Percentiles rank a stretch among this genome's conserved stretches.
Evolutionary conservation across 1,140 invertebrate species (phyloP).

Genomic region (Apis cerana): DNA sequence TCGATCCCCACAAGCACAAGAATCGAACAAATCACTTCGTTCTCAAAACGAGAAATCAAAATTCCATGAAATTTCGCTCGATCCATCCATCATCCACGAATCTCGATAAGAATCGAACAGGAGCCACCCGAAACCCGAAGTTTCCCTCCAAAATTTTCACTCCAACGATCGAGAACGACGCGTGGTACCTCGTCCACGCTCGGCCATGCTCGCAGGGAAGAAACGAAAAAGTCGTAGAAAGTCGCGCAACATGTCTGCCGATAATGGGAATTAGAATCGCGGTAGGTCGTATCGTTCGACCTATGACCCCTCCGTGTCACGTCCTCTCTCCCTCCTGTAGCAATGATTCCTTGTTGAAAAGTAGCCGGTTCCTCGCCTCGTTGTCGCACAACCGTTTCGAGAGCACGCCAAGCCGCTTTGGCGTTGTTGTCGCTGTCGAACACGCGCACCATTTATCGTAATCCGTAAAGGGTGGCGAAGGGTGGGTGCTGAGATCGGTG

Average conservation of each 20-base stretch:
- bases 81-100: too few relatives aligned
- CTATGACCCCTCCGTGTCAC: conserved; percentile 32
- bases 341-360: neutral
- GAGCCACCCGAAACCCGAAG: too few relatives aligned
- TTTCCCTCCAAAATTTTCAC: too few relatives aligned
- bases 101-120: too few relatives aligned
- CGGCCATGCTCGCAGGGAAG: neutral
- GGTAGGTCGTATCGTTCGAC: conserved; percentile 57
- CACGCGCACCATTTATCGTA: neutral
- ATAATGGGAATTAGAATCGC: conserved; percentile 68
- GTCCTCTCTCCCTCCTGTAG: neutral
- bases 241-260: conserved; percentile 24
- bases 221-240: neutral
- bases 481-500: neutral
- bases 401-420: neutral
- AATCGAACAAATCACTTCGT: too few relatives aligned
- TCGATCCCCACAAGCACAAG: too few relatives aligned
- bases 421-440: neutral
- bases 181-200: too few relatives aligned
- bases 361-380: neutral
- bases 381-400: neutral
- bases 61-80: too few relatives aligned
- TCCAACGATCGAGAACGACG: too few relatives aligned
- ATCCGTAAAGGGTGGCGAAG: neutral
- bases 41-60: too few relatives aligned